These are phyloP conservation scores for Salvelinus fontinalis DNA, from an alignment of 2,113 vertebrate species.

Conservation along the genomic window DNA sequence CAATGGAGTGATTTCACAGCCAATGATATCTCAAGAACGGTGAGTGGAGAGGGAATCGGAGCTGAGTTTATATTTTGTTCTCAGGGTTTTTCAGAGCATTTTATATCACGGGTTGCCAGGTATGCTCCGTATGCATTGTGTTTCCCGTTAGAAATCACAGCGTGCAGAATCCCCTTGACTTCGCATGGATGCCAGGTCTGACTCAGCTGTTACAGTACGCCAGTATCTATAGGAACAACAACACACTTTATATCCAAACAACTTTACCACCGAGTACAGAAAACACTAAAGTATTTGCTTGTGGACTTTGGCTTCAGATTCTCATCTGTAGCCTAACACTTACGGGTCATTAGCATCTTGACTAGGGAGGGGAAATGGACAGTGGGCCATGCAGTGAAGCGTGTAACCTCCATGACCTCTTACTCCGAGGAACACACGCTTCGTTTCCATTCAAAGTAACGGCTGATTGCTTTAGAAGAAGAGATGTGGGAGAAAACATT, in stretches of 20 bases:
- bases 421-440: background rate
- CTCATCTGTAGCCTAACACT: slow-evolving; percentile 7
- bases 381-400: background rate
- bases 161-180: slow-evolving; percentile 6
- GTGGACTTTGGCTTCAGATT: slow-evolving; percentile 13
- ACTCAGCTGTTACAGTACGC: slow-evolving; percentile 18
- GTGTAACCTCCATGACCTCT: background rate
- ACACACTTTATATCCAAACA: background rate
- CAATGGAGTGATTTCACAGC: slow-evolving; percentile 17
- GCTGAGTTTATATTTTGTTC: background rate
- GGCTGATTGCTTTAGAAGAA: background rate
- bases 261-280: no score
- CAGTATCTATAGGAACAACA: slow-evolving; percentile 1
- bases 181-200: slow-evolving; percentile 31
- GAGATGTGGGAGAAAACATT: background rate
- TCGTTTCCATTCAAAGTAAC: background rate
- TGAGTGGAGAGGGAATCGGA: background rate
- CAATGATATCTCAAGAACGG: background rate
- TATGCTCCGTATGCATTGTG: slow-evolving; percentile 1
- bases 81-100: background rate
- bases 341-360: background rate
- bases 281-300: background rate
- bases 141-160: slow-evolving; percentile 14
- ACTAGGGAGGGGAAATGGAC: background rate
- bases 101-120: slow-evolving; percentile 18